phyloP scores from a whole-genome alignment of 2,797 vertebrate genomes.

The Tolypeutes matacus region DNA sequence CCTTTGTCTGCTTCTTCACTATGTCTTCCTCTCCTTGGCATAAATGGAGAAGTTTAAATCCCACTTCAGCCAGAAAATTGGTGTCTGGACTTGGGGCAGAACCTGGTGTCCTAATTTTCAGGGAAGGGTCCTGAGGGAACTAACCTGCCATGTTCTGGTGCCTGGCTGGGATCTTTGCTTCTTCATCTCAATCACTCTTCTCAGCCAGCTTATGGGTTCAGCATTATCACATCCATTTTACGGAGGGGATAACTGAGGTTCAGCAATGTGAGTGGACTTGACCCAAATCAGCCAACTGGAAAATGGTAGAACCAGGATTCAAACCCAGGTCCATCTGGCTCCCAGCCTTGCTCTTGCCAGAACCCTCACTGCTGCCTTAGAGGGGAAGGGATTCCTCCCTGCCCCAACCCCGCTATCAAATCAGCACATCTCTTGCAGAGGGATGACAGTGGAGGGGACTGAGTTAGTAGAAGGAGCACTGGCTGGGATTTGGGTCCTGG shows the following conservation, averaged over 20 bases:
- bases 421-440: background rate
- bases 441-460: background rate
- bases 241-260: background rate
- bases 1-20: background rate
- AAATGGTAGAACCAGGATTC: background rate
- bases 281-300: background rate
- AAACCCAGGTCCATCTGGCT: background rate
- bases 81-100: slow-evolving; percentile 9
- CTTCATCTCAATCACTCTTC: background rate
- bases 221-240: background rate
- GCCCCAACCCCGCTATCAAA: background rate
- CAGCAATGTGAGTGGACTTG: background rate
- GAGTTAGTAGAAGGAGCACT: background rate
- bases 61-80: slow-evolving; percentile 25
- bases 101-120: background rate
- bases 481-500: background rate
- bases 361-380: background rate
- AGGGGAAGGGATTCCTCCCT: background rate
- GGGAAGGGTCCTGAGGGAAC: background rate
- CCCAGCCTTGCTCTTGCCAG: background rate
- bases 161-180: background rate
- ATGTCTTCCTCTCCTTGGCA: slow-evolving; percentile 11
- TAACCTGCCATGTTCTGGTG: background rate
- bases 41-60: slow-evolving; percentile 52
- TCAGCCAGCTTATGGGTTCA: background rate